Base-by-base conservation (phyloP, 1,140 invertebrate species). In the Leptinotarsa texana region DNA sequence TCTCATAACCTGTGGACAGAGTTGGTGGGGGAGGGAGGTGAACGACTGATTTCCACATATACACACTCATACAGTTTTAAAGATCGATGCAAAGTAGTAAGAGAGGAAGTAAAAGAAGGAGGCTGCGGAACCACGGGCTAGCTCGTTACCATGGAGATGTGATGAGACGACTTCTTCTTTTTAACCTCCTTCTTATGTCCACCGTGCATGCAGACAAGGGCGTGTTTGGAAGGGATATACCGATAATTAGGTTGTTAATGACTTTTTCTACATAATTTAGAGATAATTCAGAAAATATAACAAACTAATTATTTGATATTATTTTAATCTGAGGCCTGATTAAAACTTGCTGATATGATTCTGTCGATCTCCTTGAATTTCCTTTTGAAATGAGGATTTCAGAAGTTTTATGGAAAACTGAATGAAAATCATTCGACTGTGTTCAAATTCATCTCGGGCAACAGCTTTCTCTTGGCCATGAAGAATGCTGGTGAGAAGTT, bases 101-200 rank as follows among this genome's bases (percentile, higher is more conserved):
- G 78, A 79, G 78, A 77, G 67, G 74, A 75, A 75, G 74, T 74
- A 74, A 74, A 75, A 67, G 63, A 62, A 71, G 61, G 75, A 68
- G 63, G 76, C 77, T 73, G 74, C 77, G 74, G 77, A 78, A 81
- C 81, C 80, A 81, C 82, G 80, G 84, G 83, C 82, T 78, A 85
- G 83, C 84, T 85, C 84, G 84, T 85, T 85, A 84, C 84, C 84
- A 85, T 85, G 84, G 84, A 83, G 84, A 85, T 85, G 83, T 84
- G 84, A 85, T 85, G 84, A 85, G 83, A 84, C 82, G 81, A 83
- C 83, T 84, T 84, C 82, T 85, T 85, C 84, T 84, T 85, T 85
- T 85, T 85, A 85, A 85, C 84, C 84, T 83, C 77, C 80, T 80
- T 77, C 80, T 80, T 82, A 81, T 83, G 82, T 82, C 82, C 83